A percentile compares a stretch with the other conserved stretches of the same genome.
Evolutionary conservation across 2,113 vertebrate genomes (phyloP).

Genomic region (Hyla sarda): DNA sequence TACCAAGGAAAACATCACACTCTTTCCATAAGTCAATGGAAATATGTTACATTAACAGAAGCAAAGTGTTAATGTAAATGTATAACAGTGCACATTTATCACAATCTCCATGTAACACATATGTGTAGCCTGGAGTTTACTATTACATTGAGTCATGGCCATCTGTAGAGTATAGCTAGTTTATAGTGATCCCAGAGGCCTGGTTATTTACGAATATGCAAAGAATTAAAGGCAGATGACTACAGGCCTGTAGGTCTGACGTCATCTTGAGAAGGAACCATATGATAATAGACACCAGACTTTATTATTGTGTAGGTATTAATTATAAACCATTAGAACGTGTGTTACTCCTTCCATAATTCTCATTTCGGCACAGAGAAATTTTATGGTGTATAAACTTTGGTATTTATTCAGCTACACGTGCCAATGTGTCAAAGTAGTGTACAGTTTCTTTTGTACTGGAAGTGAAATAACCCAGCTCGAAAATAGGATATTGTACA

Average conservation of each 20-base stretch:
- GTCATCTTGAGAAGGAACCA: not conserved
- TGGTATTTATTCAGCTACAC: too few relatives aligned
- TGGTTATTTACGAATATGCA: not conserved
- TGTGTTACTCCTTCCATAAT: not conserved
- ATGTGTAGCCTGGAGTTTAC: not conserved
- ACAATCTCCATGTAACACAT: not conserved
- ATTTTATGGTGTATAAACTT: not conserved
- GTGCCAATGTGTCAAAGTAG: not conserved
- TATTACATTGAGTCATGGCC: not conserved
- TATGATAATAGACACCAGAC: not conserved
- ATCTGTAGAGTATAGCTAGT: slow-evolving; percentile 14
- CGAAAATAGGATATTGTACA: not conserved
- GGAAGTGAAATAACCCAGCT: not conserved
- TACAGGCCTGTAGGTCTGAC: slow-evolving; percentile 28
- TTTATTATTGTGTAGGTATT: not conserved
- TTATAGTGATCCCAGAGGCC: not conserved
- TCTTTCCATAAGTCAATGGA: not conserved
- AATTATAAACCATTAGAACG: not conserved
- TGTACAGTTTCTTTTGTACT: not conserved
- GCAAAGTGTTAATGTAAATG: slow-evolving; percentile 1
- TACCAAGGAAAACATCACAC: not conserved
- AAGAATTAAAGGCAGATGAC: slow-evolving; percentile 15
- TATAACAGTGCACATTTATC: not conserved
- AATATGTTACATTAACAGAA: not conserved
- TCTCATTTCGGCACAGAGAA: too few relatives aligned